phyloP scores from a whole-genome alignment of 2,113 vertebrate genomes.

The Opisthocomus hoazin region DNA sequence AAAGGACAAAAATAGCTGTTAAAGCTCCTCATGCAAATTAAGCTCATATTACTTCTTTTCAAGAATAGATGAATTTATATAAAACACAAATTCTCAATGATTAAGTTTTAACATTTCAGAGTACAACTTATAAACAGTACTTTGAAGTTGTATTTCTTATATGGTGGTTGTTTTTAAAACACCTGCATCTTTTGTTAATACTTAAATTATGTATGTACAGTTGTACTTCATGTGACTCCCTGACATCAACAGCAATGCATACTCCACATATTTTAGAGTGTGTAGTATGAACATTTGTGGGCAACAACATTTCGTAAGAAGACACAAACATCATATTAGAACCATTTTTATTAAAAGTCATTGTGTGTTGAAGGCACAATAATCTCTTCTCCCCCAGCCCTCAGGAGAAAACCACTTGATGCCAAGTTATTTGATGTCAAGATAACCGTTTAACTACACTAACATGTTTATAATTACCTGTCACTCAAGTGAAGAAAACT shows the following conservation, averaged over 20 bases:
- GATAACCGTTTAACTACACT: neutral
- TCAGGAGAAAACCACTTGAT: neutral
- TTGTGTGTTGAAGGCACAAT: neutral
- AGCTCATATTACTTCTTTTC: neutral
- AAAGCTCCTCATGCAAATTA: neutral
- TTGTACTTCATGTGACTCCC: neutral
- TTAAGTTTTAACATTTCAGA: neutral
- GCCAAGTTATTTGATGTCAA: neutral
- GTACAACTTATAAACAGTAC: neutral
- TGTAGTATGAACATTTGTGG: neutral
- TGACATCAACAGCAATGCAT: neutral
- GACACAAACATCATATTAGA: neutral
- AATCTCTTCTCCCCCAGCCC: neutral
- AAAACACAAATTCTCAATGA: neutral
- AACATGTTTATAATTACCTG: conserved; percentile 77
- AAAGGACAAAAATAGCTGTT: neutral
- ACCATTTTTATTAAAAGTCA: neutral
- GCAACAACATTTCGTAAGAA: neutral
- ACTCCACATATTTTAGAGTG: neutral
- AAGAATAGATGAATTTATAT: neutral
- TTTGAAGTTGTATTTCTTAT: neutral
- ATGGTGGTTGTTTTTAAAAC: neutral
- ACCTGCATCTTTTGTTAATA: neutral
- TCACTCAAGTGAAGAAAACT: conserved; percentile 98
- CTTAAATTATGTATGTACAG: neutral